phyloP scores from a whole-genome alignment of 2,888 invertebrate genomes.

The Drosophila nigritarsus region DNA sequence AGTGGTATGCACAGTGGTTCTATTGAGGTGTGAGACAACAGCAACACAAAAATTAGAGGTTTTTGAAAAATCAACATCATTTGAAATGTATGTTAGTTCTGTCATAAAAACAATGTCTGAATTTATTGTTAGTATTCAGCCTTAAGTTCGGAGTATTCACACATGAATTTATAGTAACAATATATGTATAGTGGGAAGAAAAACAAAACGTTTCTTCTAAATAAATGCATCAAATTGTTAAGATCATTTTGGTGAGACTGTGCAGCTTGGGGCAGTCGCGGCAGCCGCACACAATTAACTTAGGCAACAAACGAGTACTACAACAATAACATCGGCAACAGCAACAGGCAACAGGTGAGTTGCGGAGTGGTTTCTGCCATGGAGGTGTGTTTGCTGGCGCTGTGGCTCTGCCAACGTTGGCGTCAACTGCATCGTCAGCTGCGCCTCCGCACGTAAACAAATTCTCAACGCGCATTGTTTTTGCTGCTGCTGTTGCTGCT shows the following conservation, averaged over 20 bases:
- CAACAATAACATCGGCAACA: slow-evolving; percentile 40
- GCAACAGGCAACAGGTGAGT: slow-evolving; percentile 16
- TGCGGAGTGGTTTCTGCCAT: slow-evolving; percentile 16
- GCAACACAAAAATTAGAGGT: slow-evolving; percentile 1
- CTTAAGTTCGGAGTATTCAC: not conserved
- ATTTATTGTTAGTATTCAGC: not conserved
- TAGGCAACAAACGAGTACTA: slow-evolving; percentile 75
- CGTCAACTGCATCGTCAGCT: slow-evolving; percentile 28
- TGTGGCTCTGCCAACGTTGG: slow-evolving; percentile 15
- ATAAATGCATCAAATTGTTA: not conserved
- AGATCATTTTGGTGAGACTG: slow-evolving; percentile 43
- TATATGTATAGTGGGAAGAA: not conserved
- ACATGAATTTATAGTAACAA: not conserved
- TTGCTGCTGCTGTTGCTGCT: slow-evolving; percentile 19
- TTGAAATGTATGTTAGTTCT: not conserved
- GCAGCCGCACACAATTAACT: slow-evolving; percentile 74
- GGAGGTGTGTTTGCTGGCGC: slow-evolving; percentile 18
- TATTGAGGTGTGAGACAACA: not conserved
- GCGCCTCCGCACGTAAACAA: slow-evolving; percentile 76
- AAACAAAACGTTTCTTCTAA: not conserved
- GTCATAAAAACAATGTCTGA: not conserved
- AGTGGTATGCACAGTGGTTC: slow-evolving; percentile 70
- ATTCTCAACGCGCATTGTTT: slow-evolving; percentile 71
- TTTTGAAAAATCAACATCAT: slow-evolving; percentile 1
- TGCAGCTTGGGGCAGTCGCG: slow-evolving; percentile 51